phyloP scores from a whole-genome alignment of 2,113 vertebrate genomes.

The Aplodontia rufa region DNA sequence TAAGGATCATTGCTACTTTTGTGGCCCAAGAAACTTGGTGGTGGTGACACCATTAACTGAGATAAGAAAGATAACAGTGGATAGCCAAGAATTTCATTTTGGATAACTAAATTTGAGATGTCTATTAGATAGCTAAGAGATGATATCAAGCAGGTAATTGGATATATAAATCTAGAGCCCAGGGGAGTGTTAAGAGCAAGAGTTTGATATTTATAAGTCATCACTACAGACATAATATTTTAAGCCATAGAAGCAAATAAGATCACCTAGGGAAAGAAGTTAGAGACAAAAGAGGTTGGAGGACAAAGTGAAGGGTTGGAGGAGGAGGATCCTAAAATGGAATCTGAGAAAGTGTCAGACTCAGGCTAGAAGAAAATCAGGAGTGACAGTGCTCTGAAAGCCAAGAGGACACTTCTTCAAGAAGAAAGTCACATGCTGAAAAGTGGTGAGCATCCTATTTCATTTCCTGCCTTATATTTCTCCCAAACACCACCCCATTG shows the following conservation, averaged over 20 bases:
- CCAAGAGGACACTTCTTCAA: neutral
- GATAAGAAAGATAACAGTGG: slow-evolving; percentile 57
- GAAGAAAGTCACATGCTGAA: neutral
- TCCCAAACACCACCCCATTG: neutral
- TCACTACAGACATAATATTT: slow-evolving; percentile 70
- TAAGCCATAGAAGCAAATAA: slow-evolving; percentile 59
- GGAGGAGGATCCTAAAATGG: slow-evolving; percentile 31
- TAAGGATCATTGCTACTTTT: neutral
- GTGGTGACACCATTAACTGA: slow-evolving; percentile 25
- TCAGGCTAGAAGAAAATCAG: neutral
- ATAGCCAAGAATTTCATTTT: slow-evolving; percentile 65
- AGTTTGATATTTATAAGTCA: slow-evolving; percentile 73
- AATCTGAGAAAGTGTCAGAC: neutral
- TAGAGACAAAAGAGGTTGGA: slow-evolving; percentile 27
- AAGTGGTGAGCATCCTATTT: neutral
- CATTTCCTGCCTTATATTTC: neutral
- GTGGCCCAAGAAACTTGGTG: neutral
- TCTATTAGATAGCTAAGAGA: slow-evolving; percentile 64
- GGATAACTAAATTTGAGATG: slow-evolving; percentile 62
- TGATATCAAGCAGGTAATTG: slow-evolving; percentile 67
- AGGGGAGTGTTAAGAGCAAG: slow-evolving; percentile 41
- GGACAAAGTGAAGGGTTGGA: slow-evolving; percentile 54
- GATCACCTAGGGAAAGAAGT: slow-evolving; percentile 47
- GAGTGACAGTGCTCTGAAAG: neutral
- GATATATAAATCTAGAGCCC: slow-evolving; percentile 69